Evolutionary conservation across 2,888 invertebrate genomes (phyloP).

Genomic region (Beris chalybata): DNA sequence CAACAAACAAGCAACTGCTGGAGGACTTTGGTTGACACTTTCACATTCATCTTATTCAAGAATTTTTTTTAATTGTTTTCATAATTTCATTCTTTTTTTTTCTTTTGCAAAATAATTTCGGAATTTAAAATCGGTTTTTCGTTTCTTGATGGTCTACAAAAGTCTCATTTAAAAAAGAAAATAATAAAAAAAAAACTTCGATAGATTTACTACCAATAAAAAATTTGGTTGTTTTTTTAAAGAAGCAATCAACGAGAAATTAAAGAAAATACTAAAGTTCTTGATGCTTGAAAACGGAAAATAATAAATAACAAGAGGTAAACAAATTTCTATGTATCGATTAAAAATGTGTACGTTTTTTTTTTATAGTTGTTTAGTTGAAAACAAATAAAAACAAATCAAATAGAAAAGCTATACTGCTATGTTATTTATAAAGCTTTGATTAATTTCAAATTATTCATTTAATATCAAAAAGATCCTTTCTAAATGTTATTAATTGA

Average conservation of each 20-base stretch:
- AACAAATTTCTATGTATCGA: constrained; percentile 25
- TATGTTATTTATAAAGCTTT: constrained; percentile 29
- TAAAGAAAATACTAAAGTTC: constrained; percentile 3
- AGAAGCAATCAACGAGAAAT: not conserved
- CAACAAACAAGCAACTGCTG: constrained; percentile 47
- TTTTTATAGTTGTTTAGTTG: constrained; percentile 16
- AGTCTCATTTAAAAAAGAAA: too few relatives aligned
- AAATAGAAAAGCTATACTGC: constrained; percentile 29
- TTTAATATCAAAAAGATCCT: not conserved
- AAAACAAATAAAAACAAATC: constrained; percentile 23
- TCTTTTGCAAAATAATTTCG: constrained; percentile 23
- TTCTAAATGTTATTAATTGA: not conserved
- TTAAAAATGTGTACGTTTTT: constrained; percentile 11
- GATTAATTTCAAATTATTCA: constrained; percentile 16
- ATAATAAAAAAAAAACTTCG: too few relatives aligned
- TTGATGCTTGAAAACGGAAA: constrained; percentile 1
- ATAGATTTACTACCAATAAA: too few relatives aligned
- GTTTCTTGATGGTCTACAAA: too few relatives aligned
- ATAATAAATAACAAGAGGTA: constrained; percentile 28
- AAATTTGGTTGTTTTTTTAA: too few relatives aligned
- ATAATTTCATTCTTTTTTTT: constrained; percentile 22
- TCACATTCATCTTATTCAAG: constrained; percentile 27
- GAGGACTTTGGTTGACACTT: constrained; percentile 38
- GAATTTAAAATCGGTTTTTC: too few relatives aligned
- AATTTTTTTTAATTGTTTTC: constrained; percentile 21